Percentiles rank a stretch among this genome's conserved stretches.
Conservation (phyloP, 2,113 vertebrate species). For the Brachypodius melanocephalos region DNA sequence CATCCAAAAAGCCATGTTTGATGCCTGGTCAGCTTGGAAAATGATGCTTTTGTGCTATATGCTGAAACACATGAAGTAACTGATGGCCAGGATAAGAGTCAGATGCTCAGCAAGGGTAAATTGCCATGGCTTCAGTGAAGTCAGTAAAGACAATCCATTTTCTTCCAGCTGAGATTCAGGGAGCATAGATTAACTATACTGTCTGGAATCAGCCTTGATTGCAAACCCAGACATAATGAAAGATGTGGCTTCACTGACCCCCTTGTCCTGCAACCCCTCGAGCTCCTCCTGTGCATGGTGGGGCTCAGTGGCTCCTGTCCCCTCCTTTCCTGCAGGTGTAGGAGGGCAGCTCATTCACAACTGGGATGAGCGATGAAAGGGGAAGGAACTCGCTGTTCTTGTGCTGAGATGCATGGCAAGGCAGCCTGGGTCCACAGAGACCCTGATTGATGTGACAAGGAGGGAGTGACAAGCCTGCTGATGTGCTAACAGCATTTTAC, state of each 20-base stretch:
- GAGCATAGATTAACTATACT: conserved; percentile 12
- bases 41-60: neutral
- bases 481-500: conserved; percentile 30
- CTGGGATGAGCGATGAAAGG: accelerated
- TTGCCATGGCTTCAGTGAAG: neutral
- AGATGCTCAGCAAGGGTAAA: neutral
- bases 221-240: neutral
- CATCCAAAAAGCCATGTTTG: neutral
- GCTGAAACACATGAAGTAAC: neutral
- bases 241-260: neutral
- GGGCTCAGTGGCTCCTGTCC: neutral
- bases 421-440: neutral
- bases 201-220: conserved; percentile 16
- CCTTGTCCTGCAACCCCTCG: neutral
- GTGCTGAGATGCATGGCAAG: neutral
- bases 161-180: conserved; percentile 18
- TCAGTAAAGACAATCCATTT: conserved; percentile 45
- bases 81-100: neutral
- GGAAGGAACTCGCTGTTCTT: neutral
- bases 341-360: neutral
- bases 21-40: neutral
- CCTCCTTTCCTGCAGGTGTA: neutral
- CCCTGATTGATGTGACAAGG: conserved; percentile 53
- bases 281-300: accelerated
- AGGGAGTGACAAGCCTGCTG: conserved; percentile 48